Percentiles rank a stretch among this genome's conserved stretches.
Conservation (phyloP, 2,113 vertebrate species). For the Lophochroa leadbeateri region DNA sequence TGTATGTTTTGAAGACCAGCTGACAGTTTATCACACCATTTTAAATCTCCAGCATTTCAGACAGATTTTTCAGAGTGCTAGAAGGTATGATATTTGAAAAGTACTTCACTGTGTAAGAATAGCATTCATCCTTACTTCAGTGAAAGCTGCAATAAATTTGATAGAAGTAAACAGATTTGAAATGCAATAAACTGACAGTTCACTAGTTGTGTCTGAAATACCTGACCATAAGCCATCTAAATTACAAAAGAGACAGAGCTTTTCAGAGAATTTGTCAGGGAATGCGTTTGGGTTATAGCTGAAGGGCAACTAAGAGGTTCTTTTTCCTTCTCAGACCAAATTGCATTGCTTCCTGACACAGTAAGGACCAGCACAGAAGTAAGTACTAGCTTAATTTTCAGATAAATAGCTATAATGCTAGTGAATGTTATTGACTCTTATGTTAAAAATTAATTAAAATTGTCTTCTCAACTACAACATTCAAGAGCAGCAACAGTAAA, state of each 20-base stretch:
- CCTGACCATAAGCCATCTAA: not conserved
- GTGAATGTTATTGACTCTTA: not conserved
- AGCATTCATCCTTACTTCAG: conserved; percentile 12
- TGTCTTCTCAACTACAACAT: not conserved
- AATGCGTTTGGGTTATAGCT: not conserved
- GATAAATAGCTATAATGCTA: not conserved
- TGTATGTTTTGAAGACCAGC: not conserved
- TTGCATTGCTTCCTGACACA: not conserved
- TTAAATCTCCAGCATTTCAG: not conserved
- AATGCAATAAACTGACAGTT: conserved; percentile 27
- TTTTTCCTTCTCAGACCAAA: not conserved
- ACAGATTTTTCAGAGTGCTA: not conserved
- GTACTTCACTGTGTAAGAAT: not conserved
- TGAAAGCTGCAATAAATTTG: conserved; percentile 22
- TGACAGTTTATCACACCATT: not conserved
- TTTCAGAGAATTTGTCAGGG: not conserved
- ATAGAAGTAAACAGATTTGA: conserved; percentile 24
- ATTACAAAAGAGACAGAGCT: not conserved
- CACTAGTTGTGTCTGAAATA: conserved; percentile 7
- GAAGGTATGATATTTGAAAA: conserved; percentile 29
- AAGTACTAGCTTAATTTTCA: not conserved
- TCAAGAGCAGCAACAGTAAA: not conserved
- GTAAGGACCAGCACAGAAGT: not conserved
- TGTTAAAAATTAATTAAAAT: not conserved
- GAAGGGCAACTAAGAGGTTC: not conserved